Base-by-base conservation (phyloP, 1,140 invertebrate genomes). In the Thereuonema tuberculata region DNA sequence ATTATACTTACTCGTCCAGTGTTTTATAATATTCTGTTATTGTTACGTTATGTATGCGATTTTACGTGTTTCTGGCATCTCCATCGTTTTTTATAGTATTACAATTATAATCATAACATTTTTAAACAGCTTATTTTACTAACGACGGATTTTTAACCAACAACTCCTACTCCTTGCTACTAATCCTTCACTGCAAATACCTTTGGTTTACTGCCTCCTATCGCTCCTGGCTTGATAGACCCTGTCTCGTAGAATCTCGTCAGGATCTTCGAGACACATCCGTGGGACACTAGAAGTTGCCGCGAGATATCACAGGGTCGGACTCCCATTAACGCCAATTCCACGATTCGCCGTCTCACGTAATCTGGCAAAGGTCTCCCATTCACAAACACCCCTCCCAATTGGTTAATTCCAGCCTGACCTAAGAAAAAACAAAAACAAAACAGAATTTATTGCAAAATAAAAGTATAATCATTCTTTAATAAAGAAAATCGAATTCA, bases 191-290 rank as follows among this genome's bases (percentile, higher is more conserved):
- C n/a, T 59, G 75, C n/a, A n/a, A n/a, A n/a, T 71, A 91, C 88
- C 82, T 91, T 91, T n/a, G 87, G 89, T 73, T 91, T 92, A 66
- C 84, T 88, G 43, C 88, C 87, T 21, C 88, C 88, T 64, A 93
- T 92, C 24, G 87, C 89, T 23, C 89, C 90, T 1, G 90, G 91
- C 67, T 89, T 79, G 58, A 94, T 93, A 49, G 88, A 92, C 1
- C 89, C 91, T 5, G 91, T 94, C 75, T 94, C 89, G 69, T 94
- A 96, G 76, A 95, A 98, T 61, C 94, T 80, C 1, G 93, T 96
- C 14, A 99, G 79, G 63, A 98, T 98, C 78, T 98, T 98, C 14
- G 90, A 94, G n/a, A 94, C 90, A 69, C 87, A 89, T 63, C 94
- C 94, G 71, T 98, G 93, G 0, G 92, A 96, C 5, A 99, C 95